Evolutionary conservation across 2,797 vertebrate species (phyloP).

Genomic region (Diplodus puntazzo): DNA sequence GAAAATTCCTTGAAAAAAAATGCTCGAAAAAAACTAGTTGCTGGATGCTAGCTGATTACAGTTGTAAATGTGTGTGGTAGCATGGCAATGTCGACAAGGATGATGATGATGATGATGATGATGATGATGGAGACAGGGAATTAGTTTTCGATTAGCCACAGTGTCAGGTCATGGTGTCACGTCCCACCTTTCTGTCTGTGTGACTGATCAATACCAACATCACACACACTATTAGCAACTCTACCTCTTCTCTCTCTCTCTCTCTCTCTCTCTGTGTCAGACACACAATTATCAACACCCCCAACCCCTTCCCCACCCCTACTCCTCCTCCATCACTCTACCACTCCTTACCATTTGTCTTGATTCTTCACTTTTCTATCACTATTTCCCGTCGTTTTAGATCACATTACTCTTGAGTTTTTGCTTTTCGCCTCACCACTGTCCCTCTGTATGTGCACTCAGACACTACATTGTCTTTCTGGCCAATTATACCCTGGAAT

Average conservation of each 20-base stretch:
- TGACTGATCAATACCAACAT: conserved; percentile 79
- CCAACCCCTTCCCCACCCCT: conserved; percentile 12
- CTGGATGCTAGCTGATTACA: conserved; percentile 27
- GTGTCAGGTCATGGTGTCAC: conserved; percentile 77
- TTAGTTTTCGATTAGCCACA: conserved; percentile 82
- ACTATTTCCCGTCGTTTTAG: conserved; percentile 35
- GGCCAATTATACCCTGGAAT: too few species aligned
- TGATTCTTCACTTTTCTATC: conserved; percentile 45
- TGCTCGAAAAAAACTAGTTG: conserved; percentile 20
- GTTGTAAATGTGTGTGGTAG: conserved; percentile 41
- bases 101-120: conserved; percentile 42
- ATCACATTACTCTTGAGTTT: conserved; percentile 21
- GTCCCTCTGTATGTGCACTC: background rate
- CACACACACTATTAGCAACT: conserved; percentile 78
- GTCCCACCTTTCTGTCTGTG: conserved; percentile 73
- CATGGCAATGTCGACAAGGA: conserved; percentile 25
- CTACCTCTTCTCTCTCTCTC: conserved; percentile 49
- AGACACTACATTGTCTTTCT: background rate
- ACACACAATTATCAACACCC: conserved; percentile 74
- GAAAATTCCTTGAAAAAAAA: background rate
- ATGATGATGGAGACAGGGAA: conserved; percentile 75
- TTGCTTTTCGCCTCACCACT: background rate
- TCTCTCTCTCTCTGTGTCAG: conserved; percentile 42
- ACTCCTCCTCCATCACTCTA: conserved; percentile 31
- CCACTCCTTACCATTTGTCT: conserved; percentile 20